phyloP scores from a whole-genome alignment of 2,113 vertebrate species.

The Orycteropus afer region DNA sequence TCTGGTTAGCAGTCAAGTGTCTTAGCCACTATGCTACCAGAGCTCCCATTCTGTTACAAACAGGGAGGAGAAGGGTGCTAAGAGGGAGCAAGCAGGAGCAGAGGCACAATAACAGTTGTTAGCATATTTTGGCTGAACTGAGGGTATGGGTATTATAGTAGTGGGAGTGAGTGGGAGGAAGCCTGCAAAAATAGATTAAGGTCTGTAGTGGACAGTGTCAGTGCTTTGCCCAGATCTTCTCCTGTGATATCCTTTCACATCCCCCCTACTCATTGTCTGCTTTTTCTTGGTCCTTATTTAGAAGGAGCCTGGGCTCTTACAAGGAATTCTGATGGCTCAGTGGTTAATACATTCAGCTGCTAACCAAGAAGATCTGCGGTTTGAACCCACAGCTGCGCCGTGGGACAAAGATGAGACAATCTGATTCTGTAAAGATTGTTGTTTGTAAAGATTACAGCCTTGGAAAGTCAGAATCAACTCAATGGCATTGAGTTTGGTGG shows the following conservation, averaged over 20 bases:
- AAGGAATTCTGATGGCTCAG: too few relatives aligned
- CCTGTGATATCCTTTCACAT: background rate
- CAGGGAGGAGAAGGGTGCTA: background rate
- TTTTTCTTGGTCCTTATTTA: background rate
- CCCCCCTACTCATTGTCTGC: background rate
- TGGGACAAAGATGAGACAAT: too few relatives aligned
- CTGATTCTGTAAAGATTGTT: too few relatives aligned
- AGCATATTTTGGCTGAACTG: background rate
- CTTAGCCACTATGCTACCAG: too few relatives aligned
- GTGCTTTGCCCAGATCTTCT: background rate
- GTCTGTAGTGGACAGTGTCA: background rate
- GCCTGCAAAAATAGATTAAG: slow-evolving; percentile 16
- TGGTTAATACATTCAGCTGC: too few relatives aligned
- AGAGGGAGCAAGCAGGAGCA: background rate
- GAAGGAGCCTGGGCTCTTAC: background rate
- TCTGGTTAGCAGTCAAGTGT: too few relatives aligned
- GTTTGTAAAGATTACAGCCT: background rate
- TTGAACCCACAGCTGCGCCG: too few relatives aligned
- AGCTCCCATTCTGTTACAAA: too few relatives aligned
- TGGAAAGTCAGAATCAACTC: too few relatives aligned
- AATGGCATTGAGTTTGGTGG: too few relatives aligned
- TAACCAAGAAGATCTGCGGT: too few relatives aligned
- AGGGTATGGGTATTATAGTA: background rate
- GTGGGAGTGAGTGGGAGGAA: background rate
- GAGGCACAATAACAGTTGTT: background rate